Base-by-base conservation (phyloP, 1,140 invertebrate genomes). In the Cydia pomonella region DNA sequence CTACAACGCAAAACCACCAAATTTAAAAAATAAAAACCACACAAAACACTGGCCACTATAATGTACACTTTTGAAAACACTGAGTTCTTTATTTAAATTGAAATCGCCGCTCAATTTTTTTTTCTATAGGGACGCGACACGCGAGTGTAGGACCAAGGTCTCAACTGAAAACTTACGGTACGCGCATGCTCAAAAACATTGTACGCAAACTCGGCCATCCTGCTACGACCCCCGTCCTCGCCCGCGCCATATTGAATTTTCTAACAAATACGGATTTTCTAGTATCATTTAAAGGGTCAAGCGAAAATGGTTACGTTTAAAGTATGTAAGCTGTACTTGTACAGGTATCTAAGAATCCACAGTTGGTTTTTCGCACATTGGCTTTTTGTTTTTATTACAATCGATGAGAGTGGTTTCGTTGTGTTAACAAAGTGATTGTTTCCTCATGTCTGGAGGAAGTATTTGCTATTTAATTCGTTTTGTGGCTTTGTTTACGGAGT, bases 171-270 rank as follows among this genome's bases (percentile, higher is more conserved):
- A 72, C 72, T 74, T 74, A 77, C 72, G 73, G 63, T 79, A 72
- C 76, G 86, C 86, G 86, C 86, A 87, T 86, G 86, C 84, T 80
- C 84, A 74, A 44, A 77, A 78, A 81, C 83, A 82, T 81, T 86
- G 80, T 81, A 75, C 44, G 63, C 25, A 44, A 75, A 38, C 16
- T 2, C 73, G 76, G 74, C 84, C 79, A 84, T 53, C 64, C 62
- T 75, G 74, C 10, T 9, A 38, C 25, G 84, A 81, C 27, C 84
- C 77, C 44, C 76, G 74, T 25, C 74, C 27, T 75, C 78, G 74
- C n/a, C 33, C 77, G 6, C 13, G 10, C 59, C 18, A 50, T 66
- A 25, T 16, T 10, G 9, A 41, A 74, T 21, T 16, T 75, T 23
- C 44, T 21, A 27, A 75, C 38, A 13, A 72, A 47, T 38, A 77